Evolutionary conservation across 92 coral and sea anemone genomes (phyloP), one percentile per base, ranked within the genome.

Genomic region (Montipora capitata): DNA sequence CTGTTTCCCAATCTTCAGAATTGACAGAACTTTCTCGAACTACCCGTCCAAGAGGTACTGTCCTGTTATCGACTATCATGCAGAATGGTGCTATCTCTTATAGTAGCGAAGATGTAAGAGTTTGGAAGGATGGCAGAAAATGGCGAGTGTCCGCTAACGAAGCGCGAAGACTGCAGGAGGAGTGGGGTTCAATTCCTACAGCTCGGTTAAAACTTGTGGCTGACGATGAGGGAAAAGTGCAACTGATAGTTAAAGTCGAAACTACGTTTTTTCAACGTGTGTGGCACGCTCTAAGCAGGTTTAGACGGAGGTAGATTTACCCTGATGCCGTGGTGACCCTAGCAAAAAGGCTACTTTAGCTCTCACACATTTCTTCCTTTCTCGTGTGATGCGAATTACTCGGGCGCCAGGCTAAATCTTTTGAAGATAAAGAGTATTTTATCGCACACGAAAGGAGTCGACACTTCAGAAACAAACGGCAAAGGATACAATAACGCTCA

Each of bases 21-120:
- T 66, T 66, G 0, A 66, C 72, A 35, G 72, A 66, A 27, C 42
- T 40, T 66, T 35, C 44, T 1, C 7, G 11, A 35, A 66, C 72
- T 27, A 35, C 14, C 72, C 38, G 38, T 20, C 72, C 41, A 27
- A 7, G 14, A 7, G 43, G 15, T 3, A 66, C 72, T 38, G 72
- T 66, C 42, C 44, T 73, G 8, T 10, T 73, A 20, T 44, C 56
- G 61, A 73, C 78, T 0, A 12, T 10, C 56, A 16, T 73, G 78
- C 78, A 58, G 0, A 5, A 43, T 52, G 78, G 78, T 58, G 61
- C n/a, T 39, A 14, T 73, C 41, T 73, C 78, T 20, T 73, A 73
- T 27, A 7, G 2, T 0, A 5, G 11, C n/a, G 11, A 16, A 11
- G 77, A 72, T 48, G 56, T 72, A 35, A 39, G 5, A 49, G n/a